Base-by-base conservation (phyloP, 2,113 vertebrate genomes). In the Orthonyx spaldingii region DNA sequence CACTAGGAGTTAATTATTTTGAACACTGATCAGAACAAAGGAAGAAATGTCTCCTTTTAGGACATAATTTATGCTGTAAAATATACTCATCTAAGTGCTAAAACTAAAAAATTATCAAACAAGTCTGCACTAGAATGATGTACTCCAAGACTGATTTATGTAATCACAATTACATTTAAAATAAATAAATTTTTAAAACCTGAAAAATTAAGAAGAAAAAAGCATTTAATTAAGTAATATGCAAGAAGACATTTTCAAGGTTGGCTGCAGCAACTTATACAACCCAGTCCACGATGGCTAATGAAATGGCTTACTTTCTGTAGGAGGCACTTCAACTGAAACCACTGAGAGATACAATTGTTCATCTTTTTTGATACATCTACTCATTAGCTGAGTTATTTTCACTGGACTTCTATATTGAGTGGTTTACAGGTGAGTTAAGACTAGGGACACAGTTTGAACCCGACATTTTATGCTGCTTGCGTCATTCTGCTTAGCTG, bases 401-500 rank as follows among this genome's bases (percentile, higher is more conserved):
- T 89, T 70, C 46, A 55, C 68, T 66, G 3, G 27, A 23, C 1
- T 74, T 75, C 47, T 87, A 55, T 75, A 81, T 0, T 17, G 69
- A 71, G n/a, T 57, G 28, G 28, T 37, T 89, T 57, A 18, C 32
- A 47, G 30, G 22, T n/a, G 35, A 66, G 26, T 52, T 81, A 77
- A 56, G 14, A 22, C 15, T 41, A 56, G 21, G 17, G 26, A 53
- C 16, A 56, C 14, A 42, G 27, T 66, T 13, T 68, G 56, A 85
- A 82, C 9, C 3, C 8, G 44, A 4, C 11, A 32, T 81, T 94
- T 89, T 56, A 49, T 16, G 50, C 24, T 47, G 57, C 20, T 2
- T 42, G 26, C 0, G 0, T 46, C 28, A 41, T 44, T 81, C 44
- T 53, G 10, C 37, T 86, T 35, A 55, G 26, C 27, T 11, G 26